Percentiles rank a stretch among this genome's conserved stretches.
phyloP scores from a whole-genome alignment of 2,888 invertebrate genomes.

The Aphrophora alni region DNA sequence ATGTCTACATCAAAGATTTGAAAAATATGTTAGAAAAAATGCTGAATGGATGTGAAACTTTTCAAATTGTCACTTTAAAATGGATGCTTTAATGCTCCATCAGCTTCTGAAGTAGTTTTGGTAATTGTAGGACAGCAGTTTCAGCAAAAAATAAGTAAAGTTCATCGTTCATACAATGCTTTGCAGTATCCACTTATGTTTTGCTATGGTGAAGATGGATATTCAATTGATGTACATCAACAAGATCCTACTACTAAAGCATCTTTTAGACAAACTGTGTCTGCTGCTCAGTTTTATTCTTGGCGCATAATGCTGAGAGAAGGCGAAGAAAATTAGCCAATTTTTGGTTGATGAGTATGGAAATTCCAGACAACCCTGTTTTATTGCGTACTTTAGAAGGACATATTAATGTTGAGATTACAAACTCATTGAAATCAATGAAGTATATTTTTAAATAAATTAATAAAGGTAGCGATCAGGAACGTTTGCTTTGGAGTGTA shows the following conservation, averaged over 20 bases:
- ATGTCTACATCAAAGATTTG: neutral
- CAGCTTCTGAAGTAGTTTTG: slow-evolving; percentile 33
- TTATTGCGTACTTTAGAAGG: neutral
- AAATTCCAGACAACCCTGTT: neutral
- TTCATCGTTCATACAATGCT: too few species aligned
- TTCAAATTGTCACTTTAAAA: slow-evolving; percentile 36
- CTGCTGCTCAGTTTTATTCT: neutral
- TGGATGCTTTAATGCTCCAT: slow-evolving; percentile 29
- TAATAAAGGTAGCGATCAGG: neutral
- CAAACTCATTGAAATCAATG: neutral
- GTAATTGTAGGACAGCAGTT: too few species aligned
- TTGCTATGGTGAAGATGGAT: too few species aligned
- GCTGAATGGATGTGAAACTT: slow-evolving; percentile 3
- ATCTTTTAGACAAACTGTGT: slow-evolving; percentile 29
- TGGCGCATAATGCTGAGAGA: neutral
- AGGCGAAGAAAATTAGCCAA: neutral
- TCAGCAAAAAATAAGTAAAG: too few species aligned
- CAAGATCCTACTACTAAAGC: too few species aligned
- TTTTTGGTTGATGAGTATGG: neutral
- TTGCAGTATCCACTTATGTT: too few species aligned
- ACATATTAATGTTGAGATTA: neutral
- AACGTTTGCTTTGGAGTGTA: neutral
- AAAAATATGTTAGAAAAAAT: too few species aligned
- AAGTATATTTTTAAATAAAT: neutral
- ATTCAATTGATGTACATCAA: too few species aligned